Evolutionary conservation across 2,888 invertebrate species (phyloP).

Genomic region (Yponomeuta evonymella): DNA sequence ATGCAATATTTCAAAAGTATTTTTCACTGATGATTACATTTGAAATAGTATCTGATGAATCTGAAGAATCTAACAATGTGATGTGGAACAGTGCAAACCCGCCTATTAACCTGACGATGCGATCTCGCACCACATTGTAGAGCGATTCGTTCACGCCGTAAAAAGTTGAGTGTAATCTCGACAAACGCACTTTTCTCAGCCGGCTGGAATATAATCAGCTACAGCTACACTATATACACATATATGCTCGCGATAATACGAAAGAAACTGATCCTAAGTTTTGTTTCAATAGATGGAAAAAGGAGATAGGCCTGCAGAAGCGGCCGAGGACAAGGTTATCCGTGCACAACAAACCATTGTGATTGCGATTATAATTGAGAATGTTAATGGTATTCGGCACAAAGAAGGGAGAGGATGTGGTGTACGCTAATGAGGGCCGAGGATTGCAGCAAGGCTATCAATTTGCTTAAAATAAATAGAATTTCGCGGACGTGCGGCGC

Average conservation of each 20-base stretch:
- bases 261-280: neutral
- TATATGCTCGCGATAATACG: constrained; percentile 8
- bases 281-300: neutral
- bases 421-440: constrained; percentile 44
- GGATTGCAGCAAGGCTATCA: constrained; percentile 45
- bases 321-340: neutral
- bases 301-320: neutral
- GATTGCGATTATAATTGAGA: constrained; percentile 3
- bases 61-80: constrained; percentile 18
- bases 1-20: neutral
- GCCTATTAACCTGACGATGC: constrained; percentile 30
- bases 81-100: constrained; percentile 26
- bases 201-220: constrained; percentile 19
- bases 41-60: constrained; percentile 17
- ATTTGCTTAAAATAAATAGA: constrained; percentile 62
- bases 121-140: constrained; percentile 35
- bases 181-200: constrained; percentile 33
- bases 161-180: constrained; percentile 40
- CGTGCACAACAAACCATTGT: constrained; percentile 6
- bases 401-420: constrained; percentile 20
- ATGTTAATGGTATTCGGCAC: constrained; percentile 12
- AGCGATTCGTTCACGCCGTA: constrained; percentile 32
- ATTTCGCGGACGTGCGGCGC: constrained; percentile 38
- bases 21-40: neutral
- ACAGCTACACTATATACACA: neutral